Evolutionary conservation across 92 coral and sea anemone genomes (phyloP), one percentile per base, ranked within the genome.

Genomic region (Parazoanthus darwini): DNA sequence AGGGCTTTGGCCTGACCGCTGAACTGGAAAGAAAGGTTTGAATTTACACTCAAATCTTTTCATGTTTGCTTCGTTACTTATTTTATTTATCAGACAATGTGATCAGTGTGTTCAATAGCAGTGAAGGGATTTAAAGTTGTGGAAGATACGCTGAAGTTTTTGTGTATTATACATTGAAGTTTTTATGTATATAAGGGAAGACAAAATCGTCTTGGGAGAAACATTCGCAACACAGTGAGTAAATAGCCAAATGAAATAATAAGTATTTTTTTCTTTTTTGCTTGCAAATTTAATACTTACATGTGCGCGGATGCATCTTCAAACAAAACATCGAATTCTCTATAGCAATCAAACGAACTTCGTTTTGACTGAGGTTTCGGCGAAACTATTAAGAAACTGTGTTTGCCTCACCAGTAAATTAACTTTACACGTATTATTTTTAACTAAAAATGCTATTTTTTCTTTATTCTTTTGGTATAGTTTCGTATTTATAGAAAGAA

Each of bases 11-110:
- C 6, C 3, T 74, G 25, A 74, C n/a, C 48, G 79, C 79, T 74
- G 79, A 74, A 22, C 50, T 74, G 22, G 79, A 74, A 36, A 36
- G 79, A 16, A 74, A 74, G 79, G 79, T 74, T 36, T 36, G n/a
- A 9, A 74, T 37, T 20, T 74, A 42, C 70, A 63, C 70, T 63
- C 26, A 22, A 63, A 63, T 23, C n/a, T 63, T 20, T 58, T 58
- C 25, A 5, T 63, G 70, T 63, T 74, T 74, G 22, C 10, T 74
- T 74, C 37, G 79, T 33, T 4, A 42, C 46, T 74, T 35, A 20
- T 74, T 74, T 33, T 11, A 74, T 36, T 74, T 74, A 36, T 9
- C 25, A 74, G 43, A 74, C 44, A 74, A 7, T 74, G 23, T 3
- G 44, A 35, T 74, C 23, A 16, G 22, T 16, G 38, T 26, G 38